These are phyloP conservation scores for Syndactyla subalaris DNA, from an alignment of 2,797 vertebrate species.

Conservation along the genomic window DNA sequence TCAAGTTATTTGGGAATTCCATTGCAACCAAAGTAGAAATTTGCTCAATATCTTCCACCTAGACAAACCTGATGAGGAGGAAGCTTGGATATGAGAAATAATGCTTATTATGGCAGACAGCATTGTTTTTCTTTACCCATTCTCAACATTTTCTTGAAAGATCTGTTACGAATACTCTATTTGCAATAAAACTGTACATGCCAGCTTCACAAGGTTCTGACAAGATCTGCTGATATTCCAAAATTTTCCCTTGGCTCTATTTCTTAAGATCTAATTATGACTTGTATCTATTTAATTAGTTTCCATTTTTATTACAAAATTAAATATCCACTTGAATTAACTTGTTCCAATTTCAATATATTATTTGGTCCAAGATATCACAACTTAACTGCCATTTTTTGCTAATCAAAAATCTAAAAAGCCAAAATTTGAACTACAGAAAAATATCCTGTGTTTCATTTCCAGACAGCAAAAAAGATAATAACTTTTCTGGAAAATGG, in stretches of 20 bases:
- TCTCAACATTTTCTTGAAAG: neutral
- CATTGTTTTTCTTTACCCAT: neutral
- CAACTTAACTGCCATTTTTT: neutral
- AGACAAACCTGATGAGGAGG: neutral
- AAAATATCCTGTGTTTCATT: neutral
- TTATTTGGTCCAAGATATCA: neutral
- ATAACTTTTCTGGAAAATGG: neutral
- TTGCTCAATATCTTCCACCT: neutral
- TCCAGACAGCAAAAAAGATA: neutral
- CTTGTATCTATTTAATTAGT: slow-evolving; percentile 2
- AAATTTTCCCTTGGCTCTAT: neutral
- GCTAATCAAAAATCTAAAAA: neutral
- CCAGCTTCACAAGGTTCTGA: neutral
- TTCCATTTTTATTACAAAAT: neutral
- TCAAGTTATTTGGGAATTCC: neutral
- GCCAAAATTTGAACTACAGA: neutral
- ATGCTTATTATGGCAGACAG: neutral
- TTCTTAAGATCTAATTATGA: neutral
- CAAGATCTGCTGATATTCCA: neutral
- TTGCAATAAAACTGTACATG: neutral
- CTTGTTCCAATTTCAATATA: neutral
- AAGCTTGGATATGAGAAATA: neutral
- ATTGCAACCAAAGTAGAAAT: neutral
- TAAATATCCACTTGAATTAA: neutral
- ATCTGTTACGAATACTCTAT: neutral